These are phyloP conservation scores for Engraulis encrasicolus DNA, from an alignment of 2,113 vertebrate species.

Conservation along the genomic window DNA sequence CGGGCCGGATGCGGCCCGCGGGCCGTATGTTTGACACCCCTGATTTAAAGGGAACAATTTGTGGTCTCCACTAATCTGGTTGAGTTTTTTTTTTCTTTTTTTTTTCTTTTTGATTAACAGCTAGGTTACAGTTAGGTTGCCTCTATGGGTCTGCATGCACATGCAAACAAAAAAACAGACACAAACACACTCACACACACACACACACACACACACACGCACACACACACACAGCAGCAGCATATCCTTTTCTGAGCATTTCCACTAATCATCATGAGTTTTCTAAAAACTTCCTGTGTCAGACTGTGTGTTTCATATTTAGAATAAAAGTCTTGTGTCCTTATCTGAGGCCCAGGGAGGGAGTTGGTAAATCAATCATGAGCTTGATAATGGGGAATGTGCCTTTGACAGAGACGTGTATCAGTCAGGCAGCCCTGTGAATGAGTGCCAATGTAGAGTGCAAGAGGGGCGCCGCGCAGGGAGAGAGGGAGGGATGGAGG, in stretches of 20 bases:
- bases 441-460: conserved; percentile 27
- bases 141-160: too few relatives aligned
- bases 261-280: not conserved
- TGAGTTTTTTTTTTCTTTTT: too few relatives aligned
- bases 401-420: conserved; percentile 43
- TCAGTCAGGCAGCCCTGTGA: conserved; percentile 37
- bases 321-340: not conserved
- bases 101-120: too few relatives aligned
- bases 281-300: not conserved
- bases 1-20: too few relatives aligned
- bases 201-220: too few relatives aligned
- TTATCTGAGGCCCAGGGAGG: conserved; percentile 23
- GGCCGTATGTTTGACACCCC: too few relatives aligned
- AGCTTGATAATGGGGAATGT: conserved; percentile 39
- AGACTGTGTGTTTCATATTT: not conserved
- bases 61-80: too few relatives aligned
- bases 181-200: too few relatives aligned
- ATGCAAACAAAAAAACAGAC: too few relatives aligned
- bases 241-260: not conserved
- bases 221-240: too few relatives aligned
- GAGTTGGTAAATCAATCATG: conserved; percentile 70
- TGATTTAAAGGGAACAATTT: too few relatives aligned
- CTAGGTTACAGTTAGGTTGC: too few relatives aligned
- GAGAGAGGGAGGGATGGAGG: not conserved
- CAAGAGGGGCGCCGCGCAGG: not conserved